Evolutionary conservation across 2,888 invertebrate species (phyloP).

Genomic region (Dicranocentrus wangi): DNA sequence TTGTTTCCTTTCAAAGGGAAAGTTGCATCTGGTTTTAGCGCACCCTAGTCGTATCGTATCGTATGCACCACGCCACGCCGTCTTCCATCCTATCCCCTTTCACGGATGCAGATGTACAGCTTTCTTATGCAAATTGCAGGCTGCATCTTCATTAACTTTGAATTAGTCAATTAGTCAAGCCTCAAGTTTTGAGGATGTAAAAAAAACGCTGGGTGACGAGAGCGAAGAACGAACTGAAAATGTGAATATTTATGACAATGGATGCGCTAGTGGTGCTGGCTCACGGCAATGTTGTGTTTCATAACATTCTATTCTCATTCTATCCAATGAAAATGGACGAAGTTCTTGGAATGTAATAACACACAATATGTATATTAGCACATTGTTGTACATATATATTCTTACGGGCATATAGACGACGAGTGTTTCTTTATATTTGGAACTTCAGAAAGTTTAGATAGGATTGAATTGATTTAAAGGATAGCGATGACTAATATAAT

Average conservation of each 20-base stretch:
- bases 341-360: not conserved
- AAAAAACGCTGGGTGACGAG: not conserved
- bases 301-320: not conserved
- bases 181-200: not conserved
- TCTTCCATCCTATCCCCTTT: not conserved
- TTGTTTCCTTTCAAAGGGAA: constrained; percentile 15
- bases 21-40: too few species aligned
- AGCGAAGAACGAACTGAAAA: not conserved
- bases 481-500: not conserved
- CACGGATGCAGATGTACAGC: not conserved
- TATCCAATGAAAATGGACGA: not conserved
- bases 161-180: constrained; percentile 10
- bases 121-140: constrained; percentile 25
- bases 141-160: constrained; percentile 31
- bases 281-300: not conserved
- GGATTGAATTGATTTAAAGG: not conserved
- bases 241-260: constrained; percentile 9
- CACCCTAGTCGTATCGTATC: too few species aligned
- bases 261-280: not conserved
- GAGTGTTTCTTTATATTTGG: not conserved
- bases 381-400: not conserved
- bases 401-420: not conserved
- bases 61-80: not conserved
- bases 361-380: not conserved
- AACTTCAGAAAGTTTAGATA: not conserved